These are phyloP conservation scores for Dufourea novaeangliae DNA, from an alignment of 1,140 invertebrate species.

Conservation along the genomic window DNA sequence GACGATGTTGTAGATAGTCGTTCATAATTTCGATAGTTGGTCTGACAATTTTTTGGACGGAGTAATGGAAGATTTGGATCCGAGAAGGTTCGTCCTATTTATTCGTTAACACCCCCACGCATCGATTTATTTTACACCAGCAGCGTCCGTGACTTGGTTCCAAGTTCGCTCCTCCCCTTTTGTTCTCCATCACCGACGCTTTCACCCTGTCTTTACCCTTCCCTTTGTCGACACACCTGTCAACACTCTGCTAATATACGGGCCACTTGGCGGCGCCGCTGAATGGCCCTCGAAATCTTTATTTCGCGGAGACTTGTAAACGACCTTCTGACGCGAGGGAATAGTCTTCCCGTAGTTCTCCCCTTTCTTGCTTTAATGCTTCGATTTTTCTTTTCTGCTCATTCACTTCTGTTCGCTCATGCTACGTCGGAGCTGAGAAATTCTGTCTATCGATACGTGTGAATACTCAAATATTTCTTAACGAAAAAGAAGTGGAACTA, in stretches of 20 bases:
- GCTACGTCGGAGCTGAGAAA: neutral
- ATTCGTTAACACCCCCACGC: too few species aligned
- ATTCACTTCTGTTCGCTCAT: neutral
- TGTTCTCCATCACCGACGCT: neutral
- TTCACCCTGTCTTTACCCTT: neutral
- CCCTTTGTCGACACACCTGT: conserved; percentile 32
- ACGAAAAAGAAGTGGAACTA: neutral
- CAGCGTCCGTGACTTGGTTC: neutral
- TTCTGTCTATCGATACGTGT: neutral
- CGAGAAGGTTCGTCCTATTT: too few species aligned
- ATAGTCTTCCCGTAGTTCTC: conserved; percentile 2
- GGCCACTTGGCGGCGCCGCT: conserved; percentile 29
- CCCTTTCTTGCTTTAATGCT: neutral
- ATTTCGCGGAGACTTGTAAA: conserved; percentile 43
- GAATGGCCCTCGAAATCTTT: conserved; percentile 45
- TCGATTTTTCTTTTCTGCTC: neutral
- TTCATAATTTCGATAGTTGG: too few species aligned
- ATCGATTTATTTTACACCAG: too few species aligned
- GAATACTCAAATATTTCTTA: neutral
- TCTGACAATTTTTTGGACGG: too few species aligned
- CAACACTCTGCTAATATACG: conserved; percentile 39
- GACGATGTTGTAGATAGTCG: too few species aligned
- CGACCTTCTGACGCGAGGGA: conserved; percentile 21
- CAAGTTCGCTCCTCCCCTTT: neutral
- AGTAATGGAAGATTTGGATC: too few species aligned